Evolutionary conservation across 2,113 vertebrate species (phyloP).

Genomic region (Hypanus sabinus): DNA sequence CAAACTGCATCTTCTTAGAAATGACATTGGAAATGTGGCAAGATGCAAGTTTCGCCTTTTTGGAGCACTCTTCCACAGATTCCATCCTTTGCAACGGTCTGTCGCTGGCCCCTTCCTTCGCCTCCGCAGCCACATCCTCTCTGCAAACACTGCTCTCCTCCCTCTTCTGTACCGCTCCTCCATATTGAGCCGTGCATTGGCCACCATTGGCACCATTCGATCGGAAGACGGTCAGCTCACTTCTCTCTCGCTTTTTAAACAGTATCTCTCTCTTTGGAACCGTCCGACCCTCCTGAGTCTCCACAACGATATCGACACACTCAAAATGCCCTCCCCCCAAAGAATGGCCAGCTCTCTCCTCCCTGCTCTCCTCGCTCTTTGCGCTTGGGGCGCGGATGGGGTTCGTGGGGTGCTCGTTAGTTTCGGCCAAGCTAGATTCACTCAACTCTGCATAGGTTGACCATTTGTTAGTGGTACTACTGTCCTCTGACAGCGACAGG

Average conservation of each 20-base stretch:
- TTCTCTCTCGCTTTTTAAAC: constrained; percentile 67
- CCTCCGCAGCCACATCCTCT: constrained; percentile 39
- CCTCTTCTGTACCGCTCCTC: neutral
- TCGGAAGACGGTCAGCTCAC: constrained; percentile 48
- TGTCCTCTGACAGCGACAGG: constrained; percentile 68
- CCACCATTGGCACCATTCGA: constrained; percentile 45
- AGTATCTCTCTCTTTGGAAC: constrained; percentile 91
- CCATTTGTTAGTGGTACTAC: constrained; percentile 61
- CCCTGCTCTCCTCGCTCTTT: constrained; percentile 47
- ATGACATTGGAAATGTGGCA: constrained; percentile 78
- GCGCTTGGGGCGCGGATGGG: neutral
- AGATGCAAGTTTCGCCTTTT: constrained; percentile 73
- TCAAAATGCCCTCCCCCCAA: constrained; percentile 67
- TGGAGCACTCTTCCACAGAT: constrained; percentile 65
- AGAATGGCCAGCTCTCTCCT: constrained; percentile 41
- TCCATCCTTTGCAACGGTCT: constrained; percentile 67
- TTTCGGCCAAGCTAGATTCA: constrained; percentile 45
- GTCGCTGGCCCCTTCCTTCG: constrained; percentile 42
- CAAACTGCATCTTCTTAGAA: constrained; percentile 76
- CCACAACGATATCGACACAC: constrained; percentile 78
- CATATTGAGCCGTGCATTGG: constrained; percentile 40
- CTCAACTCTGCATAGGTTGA: constrained; percentile 60
- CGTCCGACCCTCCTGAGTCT: constrained; percentile 69
- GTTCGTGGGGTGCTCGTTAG: constrained; percentile 37
- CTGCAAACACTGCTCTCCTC: neutral